phyloP scores from a whole-genome alignment of 2,113 vertebrate genomes.

The Lycaon pictus region DNA sequence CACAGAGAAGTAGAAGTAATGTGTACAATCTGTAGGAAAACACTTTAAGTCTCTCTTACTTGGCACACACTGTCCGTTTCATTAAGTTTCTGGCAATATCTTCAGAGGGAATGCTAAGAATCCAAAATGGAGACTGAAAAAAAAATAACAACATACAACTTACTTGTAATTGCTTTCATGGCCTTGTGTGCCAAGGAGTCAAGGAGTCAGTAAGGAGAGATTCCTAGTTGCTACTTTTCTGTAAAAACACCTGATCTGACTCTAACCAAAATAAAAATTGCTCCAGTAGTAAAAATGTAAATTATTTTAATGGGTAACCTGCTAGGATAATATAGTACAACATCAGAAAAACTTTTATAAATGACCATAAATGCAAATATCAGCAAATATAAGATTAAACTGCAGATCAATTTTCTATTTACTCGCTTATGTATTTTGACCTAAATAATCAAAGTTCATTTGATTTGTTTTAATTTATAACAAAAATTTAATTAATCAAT shows the following conservation, averaged over 20 bases:
- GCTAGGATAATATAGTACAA: background rate
- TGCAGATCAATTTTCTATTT: conserved; percentile 39
- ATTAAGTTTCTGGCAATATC: conserved; percentile 93
- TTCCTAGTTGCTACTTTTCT: conserved; percentile 18
- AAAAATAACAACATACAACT: conserved; percentile 66
- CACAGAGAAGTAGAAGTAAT: background rate
- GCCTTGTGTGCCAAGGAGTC: background rate
- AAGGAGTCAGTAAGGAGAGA: background rate
- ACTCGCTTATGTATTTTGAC: background rate
- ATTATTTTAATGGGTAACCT: background rate
- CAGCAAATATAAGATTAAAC: conserved; percentile 11
- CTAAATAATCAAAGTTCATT: background rate
- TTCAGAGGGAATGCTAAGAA: conserved; percentile 93
- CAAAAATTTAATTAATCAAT: no score
- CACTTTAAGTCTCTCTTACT: conserved; percentile 88
- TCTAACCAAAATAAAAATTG: conserved; percentile 32
- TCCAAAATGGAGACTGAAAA: conserved; percentile 96
- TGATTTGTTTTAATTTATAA: no score
- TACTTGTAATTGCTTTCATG: background rate
- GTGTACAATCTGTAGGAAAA: background rate
- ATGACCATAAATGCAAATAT: conserved; percentile 22
- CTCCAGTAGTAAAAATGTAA: background rate
- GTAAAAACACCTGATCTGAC: background rate
- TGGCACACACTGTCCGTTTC: conserved; percentile 97
- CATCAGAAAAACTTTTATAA: conserved; percentile 29